Percentiles rank a stretch among this genome's conserved stretches.
These are phyloP conservation scores for Ellobius talpinus DNA, from an alignment of 2,113 vertebrate species.

Conservation along the genomic window DNA sequence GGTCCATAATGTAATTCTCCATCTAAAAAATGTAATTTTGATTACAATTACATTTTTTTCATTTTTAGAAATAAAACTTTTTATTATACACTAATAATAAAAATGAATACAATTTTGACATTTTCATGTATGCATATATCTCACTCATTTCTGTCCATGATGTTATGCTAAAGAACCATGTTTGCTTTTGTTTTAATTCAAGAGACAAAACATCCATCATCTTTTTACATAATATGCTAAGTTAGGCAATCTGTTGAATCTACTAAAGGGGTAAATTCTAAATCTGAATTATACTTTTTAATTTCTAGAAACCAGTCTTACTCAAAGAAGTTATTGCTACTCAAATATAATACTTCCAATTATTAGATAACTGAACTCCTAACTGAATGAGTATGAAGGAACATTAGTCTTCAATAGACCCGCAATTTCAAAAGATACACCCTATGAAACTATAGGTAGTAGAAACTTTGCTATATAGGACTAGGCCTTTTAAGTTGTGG, in stretches of 20 bases:
- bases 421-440: neutral
- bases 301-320: slow-evolving; percentile 1
- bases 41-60: slow-evolving; percentile 2
- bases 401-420: neutral
- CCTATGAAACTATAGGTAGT: neutral
- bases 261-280: neutral
- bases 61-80: neutral
- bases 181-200: slow-evolving; percentile 23
- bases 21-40: slow-evolving; percentile 30
- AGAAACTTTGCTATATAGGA: neutral
- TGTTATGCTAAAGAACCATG: neutral
- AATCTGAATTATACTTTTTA: neutral
- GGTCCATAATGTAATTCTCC: slow-evolving; percentile 6
- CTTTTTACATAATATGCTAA: neutral
- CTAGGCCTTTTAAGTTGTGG: neutral
- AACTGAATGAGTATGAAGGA: neutral
- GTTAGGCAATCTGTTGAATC: slow-evolving; percentile 17
- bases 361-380: slow-evolving; percentile 9
- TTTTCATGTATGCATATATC: neutral
- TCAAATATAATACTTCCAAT: slow-evolving; percentile 36
- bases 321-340: neutral
- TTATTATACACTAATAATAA: neutral
- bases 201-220: neutral
- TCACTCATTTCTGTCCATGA: neutral
- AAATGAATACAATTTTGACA: neutral